A percentile compares a stretch with the other conserved stretches of the same genome.
Evolutionary conservation across 2,113 vertebrate genomes (phyloP).

Genomic region (Myotis yumanensis): DNA sequence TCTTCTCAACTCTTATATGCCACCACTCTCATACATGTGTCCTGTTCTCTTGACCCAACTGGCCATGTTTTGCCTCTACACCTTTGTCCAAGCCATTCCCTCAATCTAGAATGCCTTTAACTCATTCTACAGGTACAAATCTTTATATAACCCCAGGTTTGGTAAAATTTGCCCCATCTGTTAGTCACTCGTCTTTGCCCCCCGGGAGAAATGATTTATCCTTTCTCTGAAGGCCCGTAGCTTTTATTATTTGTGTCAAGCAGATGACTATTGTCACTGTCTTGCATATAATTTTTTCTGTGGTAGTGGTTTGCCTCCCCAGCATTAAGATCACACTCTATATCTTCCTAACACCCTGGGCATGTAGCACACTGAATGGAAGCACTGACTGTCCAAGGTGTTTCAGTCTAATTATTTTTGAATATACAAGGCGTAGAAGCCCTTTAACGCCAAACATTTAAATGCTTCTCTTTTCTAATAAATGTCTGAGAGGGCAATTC

Average conservation of each 20-base stretch:
- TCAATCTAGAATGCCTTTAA: background rate
- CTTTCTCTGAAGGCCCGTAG: background rate
- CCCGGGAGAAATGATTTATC: background rate
- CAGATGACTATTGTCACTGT: background rate
- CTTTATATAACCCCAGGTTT: background rate
- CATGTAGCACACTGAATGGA: background rate
- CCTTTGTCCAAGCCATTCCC: background rate
- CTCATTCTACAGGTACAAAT: background rate
- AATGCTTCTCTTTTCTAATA: background rate
- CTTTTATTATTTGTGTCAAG: background rate
- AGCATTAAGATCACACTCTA: background rate
- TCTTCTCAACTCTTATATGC: background rate
- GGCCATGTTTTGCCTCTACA: background rate
- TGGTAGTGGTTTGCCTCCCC: background rate
- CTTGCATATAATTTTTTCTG: background rate
- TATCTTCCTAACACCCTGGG: background rate
- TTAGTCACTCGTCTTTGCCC: background rate
- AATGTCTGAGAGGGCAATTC: background rate
- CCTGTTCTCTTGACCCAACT: background rate
- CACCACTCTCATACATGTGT: background rate
- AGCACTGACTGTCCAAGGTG: background rate
- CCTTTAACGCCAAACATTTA: background rate
- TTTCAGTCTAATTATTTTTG: conserved; percentile 1
- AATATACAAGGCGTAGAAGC: background rate
- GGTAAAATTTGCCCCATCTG: background rate